Conservation (phyloP, 2,797 vertebrate genomes). For the Brachyrhaphis roseni region DNA sequence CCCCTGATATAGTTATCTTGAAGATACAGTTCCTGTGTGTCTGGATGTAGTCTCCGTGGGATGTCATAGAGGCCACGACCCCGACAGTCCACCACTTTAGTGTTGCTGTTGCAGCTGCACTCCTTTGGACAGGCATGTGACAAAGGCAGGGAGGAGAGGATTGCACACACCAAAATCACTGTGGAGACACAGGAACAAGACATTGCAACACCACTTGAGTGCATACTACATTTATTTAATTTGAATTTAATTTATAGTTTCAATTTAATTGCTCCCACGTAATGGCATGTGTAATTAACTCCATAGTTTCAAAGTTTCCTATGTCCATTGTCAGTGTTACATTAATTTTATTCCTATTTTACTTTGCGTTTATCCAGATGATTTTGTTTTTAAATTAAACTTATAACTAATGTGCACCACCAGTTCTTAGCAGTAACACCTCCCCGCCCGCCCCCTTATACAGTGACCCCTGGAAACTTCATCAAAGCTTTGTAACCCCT, state of each 20-base stretch:
- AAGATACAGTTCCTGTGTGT: constrained; percentile 88
- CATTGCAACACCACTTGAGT: constrained; percentile 7
- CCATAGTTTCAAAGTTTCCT: neutral
- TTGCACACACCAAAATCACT: constrained; percentile 81
- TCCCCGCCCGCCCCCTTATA: constrained; percentile 34
- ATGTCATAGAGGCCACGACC: constrained; percentile 88
- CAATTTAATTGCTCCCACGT: neutral
- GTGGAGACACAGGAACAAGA: constrained; percentile 40
- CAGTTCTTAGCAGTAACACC: neutral
- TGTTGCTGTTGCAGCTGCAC: constrained; percentile 86
- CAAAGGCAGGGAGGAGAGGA: constrained; percentile 68
- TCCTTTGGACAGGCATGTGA: constrained; percentile 84
- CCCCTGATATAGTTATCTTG: constrained; percentile 92
- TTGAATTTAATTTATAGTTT: neutral
- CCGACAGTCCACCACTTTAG: constrained; percentile 90
- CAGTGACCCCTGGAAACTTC: constrained; percentile 48
- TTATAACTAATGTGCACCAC: constrained; percentile 44
- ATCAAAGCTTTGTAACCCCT: constrained; percentile 61
- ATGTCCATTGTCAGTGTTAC: neutral
- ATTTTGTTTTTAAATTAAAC: constrained; percentile 31
- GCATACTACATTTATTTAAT: neutral
- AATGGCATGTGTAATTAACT: neutral
- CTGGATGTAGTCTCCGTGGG: constrained; percentile 83
- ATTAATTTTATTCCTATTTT: neutral
- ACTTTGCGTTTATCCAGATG: constrained; percentile 7